Conservation (phyloP, 2,888 invertebrate genomes). For the Resseliella maxima region DNA sequence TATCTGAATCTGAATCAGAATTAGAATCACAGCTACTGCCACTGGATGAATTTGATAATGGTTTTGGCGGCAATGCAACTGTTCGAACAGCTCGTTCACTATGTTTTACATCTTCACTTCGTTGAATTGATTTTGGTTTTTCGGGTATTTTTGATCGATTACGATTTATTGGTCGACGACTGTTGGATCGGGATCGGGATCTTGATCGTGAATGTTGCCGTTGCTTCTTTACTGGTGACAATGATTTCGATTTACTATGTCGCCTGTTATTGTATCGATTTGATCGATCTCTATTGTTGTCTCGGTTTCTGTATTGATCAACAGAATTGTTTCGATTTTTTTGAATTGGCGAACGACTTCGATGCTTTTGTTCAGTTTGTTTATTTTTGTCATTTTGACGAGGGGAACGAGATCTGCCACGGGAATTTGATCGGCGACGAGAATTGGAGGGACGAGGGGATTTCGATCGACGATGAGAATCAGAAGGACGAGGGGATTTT, state of each 20-base stretch:
- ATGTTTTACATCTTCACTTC: neutral
- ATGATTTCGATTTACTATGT: neutral
- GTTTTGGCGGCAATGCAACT: neutral
- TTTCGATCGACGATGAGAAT: neutral
- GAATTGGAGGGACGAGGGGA: neutral
- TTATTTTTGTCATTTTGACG: neutral
- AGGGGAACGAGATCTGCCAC: neutral
- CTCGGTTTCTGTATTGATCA: neutral
- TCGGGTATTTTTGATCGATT: neutral
- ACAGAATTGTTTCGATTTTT: neutral
- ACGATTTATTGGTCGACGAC: neutral
- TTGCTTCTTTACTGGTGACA: neutral
- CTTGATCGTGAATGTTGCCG: neutral
- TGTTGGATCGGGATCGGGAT: neutral
- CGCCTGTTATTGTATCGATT: neutral
- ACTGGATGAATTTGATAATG: neutral
- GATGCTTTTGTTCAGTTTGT: neutral
- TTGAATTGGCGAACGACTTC: neutral
- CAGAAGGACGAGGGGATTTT: no score
- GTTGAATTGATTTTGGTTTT: neutral
- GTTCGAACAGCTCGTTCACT: neutral
- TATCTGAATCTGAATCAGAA: slow-evolving; percentile 40
- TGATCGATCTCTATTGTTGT: neutral
- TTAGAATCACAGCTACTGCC: slow-evolving; percentile 6
- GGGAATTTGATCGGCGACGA: neutral